Evolutionary conservation across 2,797 vertebrate species (phyloP).

Genomic region (Stomatorhinus walkeri): DNA sequence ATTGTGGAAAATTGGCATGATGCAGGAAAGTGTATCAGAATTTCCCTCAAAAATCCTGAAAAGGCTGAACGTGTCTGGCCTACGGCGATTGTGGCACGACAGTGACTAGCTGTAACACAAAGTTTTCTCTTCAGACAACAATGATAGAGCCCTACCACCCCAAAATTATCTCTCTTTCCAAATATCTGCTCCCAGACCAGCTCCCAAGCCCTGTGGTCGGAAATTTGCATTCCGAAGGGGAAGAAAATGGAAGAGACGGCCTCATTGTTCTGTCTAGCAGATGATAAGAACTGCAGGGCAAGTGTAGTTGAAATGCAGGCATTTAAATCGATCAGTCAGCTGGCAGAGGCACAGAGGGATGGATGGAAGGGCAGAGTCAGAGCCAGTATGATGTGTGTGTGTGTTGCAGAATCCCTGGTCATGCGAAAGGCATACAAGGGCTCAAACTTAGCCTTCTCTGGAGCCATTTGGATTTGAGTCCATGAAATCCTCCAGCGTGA

Average conservation of each 20-base stretch:
- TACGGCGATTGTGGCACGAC: constrained; percentile 22
- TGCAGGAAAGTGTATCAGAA: constrained; percentile 35
- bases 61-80: constrained; percentile 28
- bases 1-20: constrained; percentile 39
- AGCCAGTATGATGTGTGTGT: neutral
- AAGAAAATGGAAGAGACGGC: constrained; percentile 34
- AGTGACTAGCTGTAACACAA: constrained; percentile 33
- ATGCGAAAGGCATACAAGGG: neutral
- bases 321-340: neutral
- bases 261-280: constrained; percentile 38
- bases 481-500: neutral
- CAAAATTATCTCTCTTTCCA: constrained; percentile 36
- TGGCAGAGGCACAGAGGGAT: constrained; percentile 21
- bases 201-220: constrained; percentile 37
- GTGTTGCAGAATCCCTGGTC: neutral
- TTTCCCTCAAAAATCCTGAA: constrained; percentile 36
- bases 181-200: constrained; percentile 38
- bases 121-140: constrained; percentile 38
- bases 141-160: constrained; percentile 35
- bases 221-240: constrained; percentile 31
- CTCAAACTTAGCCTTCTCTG: neutral
- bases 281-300: constrained; percentile 37
- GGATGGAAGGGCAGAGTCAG: constrained; percentile 14
- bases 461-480: neutral
- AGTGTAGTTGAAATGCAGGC: constrained; percentile 30